Conservation (phyloP, 2,797 vertebrate species). For the Gymnoscopelus braueri region DNA sequence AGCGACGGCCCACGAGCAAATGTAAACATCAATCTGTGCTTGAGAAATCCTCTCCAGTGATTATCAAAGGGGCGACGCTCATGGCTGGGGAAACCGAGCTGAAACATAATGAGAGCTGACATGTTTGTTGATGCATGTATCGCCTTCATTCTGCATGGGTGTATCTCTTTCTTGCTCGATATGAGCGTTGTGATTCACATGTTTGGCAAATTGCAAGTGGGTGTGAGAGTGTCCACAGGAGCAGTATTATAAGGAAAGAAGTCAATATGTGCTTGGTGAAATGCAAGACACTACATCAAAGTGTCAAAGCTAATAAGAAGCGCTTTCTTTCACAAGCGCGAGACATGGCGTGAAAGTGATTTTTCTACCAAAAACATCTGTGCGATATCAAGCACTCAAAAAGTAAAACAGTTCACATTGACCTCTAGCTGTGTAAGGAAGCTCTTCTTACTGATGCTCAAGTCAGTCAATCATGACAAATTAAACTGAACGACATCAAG, state of each 20-base stretch:
- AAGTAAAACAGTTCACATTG: background rate
- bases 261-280: slow-evolving; percentile 37
- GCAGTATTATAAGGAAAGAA: slow-evolving; percentile 23
- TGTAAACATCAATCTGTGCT: slow-evolving; percentile 27
- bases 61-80: slow-evolving; percentile 21
- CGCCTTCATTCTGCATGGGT: slow-evolving; percentile 39
- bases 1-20: background rate
- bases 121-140: slow-evolving; percentile 37
- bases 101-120: slow-evolving; percentile 40
- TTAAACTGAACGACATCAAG: slow-evolving; percentile 35
- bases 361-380: slow-evolving; percentile 23
- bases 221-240: slow-evolving; percentile 27
- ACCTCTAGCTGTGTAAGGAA: background rate
- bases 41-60: slow-evolving; percentile 22
- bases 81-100: slow-evolving; percentile 1
- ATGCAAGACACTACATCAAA: slow-evolving; percentile 33
- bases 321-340: slow-evolving; percentile 14
- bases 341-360: slow-evolving; percentile 8
- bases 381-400: background rate
- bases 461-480: slow-evolving; percentile 29
- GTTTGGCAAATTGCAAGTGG: slow-evolving; percentile 34
- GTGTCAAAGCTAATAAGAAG: slow-evolving; percentile 44
- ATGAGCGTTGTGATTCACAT: slow-evolving; percentile 51
- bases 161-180: slow-evolving; percentile 60
- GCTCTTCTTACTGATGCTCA: slow-evolving; percentile 1